Base-by-base conservation (phyloP, 2,113 vertebrate species). In the Bucco capensis region DNA sequence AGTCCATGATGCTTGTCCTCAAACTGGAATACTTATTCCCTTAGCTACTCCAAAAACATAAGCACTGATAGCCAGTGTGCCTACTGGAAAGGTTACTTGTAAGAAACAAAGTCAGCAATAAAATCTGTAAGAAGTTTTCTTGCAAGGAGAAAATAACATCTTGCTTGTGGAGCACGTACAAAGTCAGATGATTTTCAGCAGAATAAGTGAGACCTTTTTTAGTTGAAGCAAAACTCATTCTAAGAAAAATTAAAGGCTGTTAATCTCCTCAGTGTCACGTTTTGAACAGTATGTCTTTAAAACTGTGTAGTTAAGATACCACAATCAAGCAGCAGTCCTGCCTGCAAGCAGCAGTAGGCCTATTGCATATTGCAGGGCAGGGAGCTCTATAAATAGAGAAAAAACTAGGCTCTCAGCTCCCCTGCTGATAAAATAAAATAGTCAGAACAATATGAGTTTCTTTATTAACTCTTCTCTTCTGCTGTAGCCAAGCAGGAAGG, bases 201-300 rank as follows among this genome's bases (percentile, higher is more conserved):
- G 61, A 93, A 83, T 62, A 92, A n/a, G 78, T 47, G 30, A 92
- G 65, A 61, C 77, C 77, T 85, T 47, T 85, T 88, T 84, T 58
- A 82, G 73, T 49, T 91, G 83, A 91, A 88, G 79, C 42, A 89
- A 94, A 92, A 91, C 23, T 73, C 82, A 91, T 91, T 89, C 54
- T 73, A 77, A 76, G 79, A 65, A 91, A 92, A 93, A 87, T 76
- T 89, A 87, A 95, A 93, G 54, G 62, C 50, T 73, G 62, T 87
- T 94, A 70, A 92, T 91, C 87, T 93, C 71, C 46, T 76, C 66
- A 15, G 50, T 56, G 38, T 67, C 87, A 46, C 50, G 19, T 61
- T 83, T 81, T 79, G 46, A 85, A 58, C 77, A 65, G 89, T 79
- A 33, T 33, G 31, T 75, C 74, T 92, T 79, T 83, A 89, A 88